Evolutionary conservation across 2,797 vertebrate genomes (phyloP).

Genomic region (Mus spretus): DNA sequence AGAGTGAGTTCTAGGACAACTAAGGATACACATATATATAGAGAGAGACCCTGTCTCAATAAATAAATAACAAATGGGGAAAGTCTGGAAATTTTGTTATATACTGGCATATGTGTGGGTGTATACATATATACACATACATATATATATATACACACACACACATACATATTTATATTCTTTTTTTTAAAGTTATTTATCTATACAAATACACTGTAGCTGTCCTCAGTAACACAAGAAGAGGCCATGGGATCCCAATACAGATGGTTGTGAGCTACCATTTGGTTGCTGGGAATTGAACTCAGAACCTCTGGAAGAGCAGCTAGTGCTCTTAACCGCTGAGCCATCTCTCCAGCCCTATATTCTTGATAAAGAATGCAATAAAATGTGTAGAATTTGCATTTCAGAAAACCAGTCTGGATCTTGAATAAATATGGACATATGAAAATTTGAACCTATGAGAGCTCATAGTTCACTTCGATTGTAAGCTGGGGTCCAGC

Average conservation of each 20-base stretch:
- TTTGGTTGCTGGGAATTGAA: too few species aligned
- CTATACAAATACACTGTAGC: too few species aligned
- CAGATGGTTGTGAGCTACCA: too few species aligned
- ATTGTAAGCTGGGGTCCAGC: constrained; percentile 24
- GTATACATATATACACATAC: neutral
- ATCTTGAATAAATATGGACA: constrained; percentile 51
- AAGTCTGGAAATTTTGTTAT: neutral
- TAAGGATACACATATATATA: neutral
- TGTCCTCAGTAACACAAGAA: too few species aligned
- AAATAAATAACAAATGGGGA: neutral
- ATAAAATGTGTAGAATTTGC: constrained; percentile 41
- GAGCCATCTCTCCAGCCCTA: too few species aligned
- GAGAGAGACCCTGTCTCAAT: neutral
- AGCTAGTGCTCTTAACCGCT: too few species aligned
- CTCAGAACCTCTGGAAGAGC: too few species aligned
- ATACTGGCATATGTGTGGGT: neutral
- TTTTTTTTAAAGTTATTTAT: too few species aligned
- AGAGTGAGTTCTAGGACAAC: neutral
- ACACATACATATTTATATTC: too few species aligned
- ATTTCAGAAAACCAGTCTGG: constrained; percentile 59
- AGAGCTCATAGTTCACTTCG: constrained; percentile 26
- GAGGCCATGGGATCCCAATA: too few species aligned
- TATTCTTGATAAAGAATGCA: constrained; percentile 34
- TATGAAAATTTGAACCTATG: constrained; percentile 46
- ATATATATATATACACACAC: too few species aligned